A percentile compares a stretch with the other conserved stretches of the same genome.
phyloP scores from a whole-genome alignment of 2,113 vertebrate species.

The Ceyx margarethae region DNA sequence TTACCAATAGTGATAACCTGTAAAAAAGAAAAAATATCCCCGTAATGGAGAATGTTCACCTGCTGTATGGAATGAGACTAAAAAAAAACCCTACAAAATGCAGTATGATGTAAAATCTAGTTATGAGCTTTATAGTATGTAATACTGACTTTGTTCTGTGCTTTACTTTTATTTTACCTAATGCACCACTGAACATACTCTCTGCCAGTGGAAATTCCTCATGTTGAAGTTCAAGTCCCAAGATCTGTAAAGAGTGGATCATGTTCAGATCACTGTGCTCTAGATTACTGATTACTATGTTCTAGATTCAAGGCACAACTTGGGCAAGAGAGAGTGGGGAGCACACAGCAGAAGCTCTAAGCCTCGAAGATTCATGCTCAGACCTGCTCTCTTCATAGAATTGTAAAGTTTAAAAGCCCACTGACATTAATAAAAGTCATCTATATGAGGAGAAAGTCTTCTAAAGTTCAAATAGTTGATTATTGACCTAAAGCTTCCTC shows the following conservation, averaged over 20 bases:
- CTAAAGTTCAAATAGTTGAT: not conserved
- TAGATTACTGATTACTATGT: not conserved
- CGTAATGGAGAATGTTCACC: not conserved
- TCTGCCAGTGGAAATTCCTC: not conserved
- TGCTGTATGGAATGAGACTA: not conserved
- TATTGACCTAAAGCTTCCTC: not conserved
- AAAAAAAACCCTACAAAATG: not conserved
- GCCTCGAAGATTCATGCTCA: not conserved
- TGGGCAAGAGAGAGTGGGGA: not conserved
- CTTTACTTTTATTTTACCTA: not conserved
- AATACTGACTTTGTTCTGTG: not conserved
- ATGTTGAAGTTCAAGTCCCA: not conserved
- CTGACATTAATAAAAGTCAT: not conserved
- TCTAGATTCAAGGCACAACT: not conserved
- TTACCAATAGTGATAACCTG: constrained; percentile 98
- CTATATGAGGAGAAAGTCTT: not conserved
- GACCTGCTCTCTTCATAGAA: not conserved
- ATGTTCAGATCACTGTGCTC: too few species aligned
- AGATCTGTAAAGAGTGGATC: not conserved
- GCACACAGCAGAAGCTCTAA: not conserved
- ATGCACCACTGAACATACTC: not conserved
- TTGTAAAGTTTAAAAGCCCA: not conserved
- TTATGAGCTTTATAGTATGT: not conserved
- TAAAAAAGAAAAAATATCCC: constrained; percentile 17
- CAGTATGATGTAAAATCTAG: not conserved